A percentile compares a stretch with the other conserved stretches of the same genome.
Conservation (phyloP, 2,888 invertebrate species). For the Lysandra bellargus region DNA sequence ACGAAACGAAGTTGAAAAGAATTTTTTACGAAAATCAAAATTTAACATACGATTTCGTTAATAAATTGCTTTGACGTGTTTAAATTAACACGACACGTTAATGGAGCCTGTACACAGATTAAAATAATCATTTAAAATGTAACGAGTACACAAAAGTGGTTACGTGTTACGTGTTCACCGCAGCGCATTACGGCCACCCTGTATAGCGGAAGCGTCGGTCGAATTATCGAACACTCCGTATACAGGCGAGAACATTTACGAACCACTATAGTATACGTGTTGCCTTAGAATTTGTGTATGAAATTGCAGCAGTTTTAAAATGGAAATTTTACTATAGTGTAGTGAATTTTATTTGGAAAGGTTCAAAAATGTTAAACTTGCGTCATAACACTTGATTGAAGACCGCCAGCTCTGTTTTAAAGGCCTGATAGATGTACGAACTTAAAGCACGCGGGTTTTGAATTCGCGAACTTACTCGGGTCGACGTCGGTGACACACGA, state of each 20-base stretch:
- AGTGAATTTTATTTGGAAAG: no score
- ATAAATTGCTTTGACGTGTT: background rate
- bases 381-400: no score
- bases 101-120: conserved; percentile 4
- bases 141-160: background rate
- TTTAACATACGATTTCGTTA: background rate
- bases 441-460: no score
- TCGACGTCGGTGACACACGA: no score
- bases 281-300: background rate
- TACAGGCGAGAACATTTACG: background rate
- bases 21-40: background rate
- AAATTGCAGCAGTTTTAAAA: background rate
- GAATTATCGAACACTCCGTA: background rate
- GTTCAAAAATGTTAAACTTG: no score
- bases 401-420: no score
- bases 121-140: conserved; percentile 17
- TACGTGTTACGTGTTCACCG: background rate
- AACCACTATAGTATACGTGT: background rate
- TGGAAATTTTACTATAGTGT: no score
- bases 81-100: background rate
- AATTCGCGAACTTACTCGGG: no score
- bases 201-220: background rate
- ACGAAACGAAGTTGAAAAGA: no score
- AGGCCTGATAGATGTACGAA: no score
- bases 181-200: background rate